phyloP scores from a whole-genome alignment of 2,888 invertebrate species.

The Plebejus anna region DNA sequence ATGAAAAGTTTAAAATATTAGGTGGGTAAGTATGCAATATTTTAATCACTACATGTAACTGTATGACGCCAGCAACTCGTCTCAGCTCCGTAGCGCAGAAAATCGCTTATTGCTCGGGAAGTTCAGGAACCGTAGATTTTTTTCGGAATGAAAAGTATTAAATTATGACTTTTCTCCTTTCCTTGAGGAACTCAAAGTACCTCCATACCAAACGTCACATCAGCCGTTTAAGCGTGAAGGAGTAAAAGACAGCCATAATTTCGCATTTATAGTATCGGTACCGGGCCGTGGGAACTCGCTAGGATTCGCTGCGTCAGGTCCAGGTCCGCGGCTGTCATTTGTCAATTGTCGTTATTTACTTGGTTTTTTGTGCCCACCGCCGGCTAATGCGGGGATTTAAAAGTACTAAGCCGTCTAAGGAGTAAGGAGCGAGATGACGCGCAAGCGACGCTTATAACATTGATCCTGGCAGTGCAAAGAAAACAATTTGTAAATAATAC shows the following conservation, averaged over 20 bases:
- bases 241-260: no score
- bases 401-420: neutral
- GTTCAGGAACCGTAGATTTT: no score
- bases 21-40: neutral
- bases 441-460: neutral
- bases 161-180: neutral
- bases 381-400: neutral
- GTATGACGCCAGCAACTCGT: no score
- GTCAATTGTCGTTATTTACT: constrained; percentile 6
- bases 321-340: neutral
- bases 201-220: no score
- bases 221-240: no score
- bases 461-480: neutral
- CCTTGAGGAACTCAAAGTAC: no score
- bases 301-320: constrained; percentile 19
- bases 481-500: neutral
- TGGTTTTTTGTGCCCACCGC: constrained; percentile 8
- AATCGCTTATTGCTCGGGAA: no score
- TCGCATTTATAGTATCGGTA: no score
- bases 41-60: neutral
- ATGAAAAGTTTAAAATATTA: neutral
- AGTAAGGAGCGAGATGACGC: neutral
- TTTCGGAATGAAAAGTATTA: no score
- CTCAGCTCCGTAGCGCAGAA: no score
- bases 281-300: neutral